Evolutionary conservation across 2,797 vertebrate species (phyloP).

Genomic region (Lateolabrax maculatus): DNA sequence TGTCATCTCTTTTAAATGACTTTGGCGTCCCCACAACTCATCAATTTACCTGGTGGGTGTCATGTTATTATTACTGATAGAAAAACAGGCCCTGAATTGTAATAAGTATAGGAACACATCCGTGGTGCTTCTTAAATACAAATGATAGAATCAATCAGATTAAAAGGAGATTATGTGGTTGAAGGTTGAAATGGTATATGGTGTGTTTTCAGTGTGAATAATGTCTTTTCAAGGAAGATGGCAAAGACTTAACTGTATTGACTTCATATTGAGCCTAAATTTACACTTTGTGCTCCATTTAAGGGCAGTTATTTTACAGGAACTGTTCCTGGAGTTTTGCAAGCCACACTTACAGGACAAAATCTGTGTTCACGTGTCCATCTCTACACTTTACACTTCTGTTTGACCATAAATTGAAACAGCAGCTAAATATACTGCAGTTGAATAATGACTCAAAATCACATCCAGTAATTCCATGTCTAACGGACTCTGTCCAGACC

Average conservation of each 20-base stretch:
- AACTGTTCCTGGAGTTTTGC: neutral
- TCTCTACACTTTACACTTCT: slow-evolving; percentile 14
- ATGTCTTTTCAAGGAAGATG: slow-evolving; percentile 9
- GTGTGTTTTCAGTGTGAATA: neutral
- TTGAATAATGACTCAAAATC: slow-evolving; percentile 26
- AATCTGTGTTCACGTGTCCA: slow-evolving; percentile 20
- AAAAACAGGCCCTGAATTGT: too few species aligned
- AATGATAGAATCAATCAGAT: slow-evolving; percentile 1
- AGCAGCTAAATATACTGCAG: slow-evolving; percentile 22
- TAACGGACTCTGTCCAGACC: neutral
- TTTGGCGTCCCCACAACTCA: neutral
- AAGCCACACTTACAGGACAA: slow-evolving; percentile 6
- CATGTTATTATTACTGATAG: too few species aligned
- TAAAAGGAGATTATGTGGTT: neutral
- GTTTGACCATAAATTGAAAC: slow-evolving; percentile 4
- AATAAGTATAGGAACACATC: neutral
- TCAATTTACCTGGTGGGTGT: too few species aligned
- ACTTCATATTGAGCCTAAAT: slow-evolving; percentile 1
- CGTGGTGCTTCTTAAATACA: neutral
- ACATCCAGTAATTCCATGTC: slow-evolving; percentile 12
- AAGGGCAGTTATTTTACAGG: neutral
- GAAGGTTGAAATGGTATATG: neutral
- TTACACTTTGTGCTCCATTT: slow-evolving; percentile 15
- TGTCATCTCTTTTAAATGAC: neutral
- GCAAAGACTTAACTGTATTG: too few species aligned